Evolutionary conservation across 1,140 invertebrate genomes (phyloP).

Genomic region (Drosophila kepulauana): DNA sequence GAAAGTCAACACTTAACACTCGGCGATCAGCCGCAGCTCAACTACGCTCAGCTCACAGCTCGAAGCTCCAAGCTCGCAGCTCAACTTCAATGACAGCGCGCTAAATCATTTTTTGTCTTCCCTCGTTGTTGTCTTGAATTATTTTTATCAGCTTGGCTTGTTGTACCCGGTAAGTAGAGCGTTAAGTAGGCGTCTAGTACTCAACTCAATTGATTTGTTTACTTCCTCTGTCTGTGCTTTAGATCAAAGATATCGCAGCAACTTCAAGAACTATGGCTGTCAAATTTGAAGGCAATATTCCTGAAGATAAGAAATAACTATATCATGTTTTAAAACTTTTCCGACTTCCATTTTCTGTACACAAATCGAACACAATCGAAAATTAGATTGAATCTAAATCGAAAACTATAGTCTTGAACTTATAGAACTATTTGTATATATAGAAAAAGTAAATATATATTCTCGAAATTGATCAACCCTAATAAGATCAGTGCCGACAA

Average conservation of each 20-base stretch:
- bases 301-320: no score
- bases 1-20: conserved; percentile 81
- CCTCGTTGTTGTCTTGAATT: conserved; percentile 53
- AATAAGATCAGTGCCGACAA: no score
- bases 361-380: no score
- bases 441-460: no score
- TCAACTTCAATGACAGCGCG: conserved; percentile 72
- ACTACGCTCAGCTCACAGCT: neutral
- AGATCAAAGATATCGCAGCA: neutral
- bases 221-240: neutral
- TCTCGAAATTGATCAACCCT: no score
- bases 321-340: no score
- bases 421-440: no score
- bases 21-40: conserved; percentile 15
- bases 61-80: conserved; percentile 9
- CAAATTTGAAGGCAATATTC: no score
- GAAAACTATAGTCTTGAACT: no score
- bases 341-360: no score
- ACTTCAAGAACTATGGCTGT: no score
- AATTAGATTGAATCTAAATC: no score
- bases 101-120: conserved; percentile 60
- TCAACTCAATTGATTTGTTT: neutral
- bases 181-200: neutral
- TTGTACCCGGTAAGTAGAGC: neutral
- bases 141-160: conserved; percentile 65